Evolutionary conservation across 2,797 vertebrate genomes (phyloP), one percentile per base, ranked within the genome.

Genomic region (Ciconia nigra): DNA sequence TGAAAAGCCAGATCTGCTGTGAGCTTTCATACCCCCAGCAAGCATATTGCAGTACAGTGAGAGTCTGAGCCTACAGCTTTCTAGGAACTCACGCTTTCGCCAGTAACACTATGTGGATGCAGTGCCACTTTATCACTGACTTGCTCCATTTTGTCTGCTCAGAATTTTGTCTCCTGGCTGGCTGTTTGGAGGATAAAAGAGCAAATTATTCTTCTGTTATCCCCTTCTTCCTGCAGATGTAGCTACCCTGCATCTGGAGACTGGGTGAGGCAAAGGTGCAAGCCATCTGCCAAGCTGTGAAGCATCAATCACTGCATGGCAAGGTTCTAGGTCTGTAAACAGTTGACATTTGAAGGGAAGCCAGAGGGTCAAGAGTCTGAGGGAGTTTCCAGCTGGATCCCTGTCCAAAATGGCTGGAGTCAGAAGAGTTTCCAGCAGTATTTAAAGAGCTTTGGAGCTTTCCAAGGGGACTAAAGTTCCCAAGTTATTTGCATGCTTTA

Each of bases 61-160:
- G 25, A 69, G 39, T 15, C 54, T 26, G 54, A 41, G 52, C 59
- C 33, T 13, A 11, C 25, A 57, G 66, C 71, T 67, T 80, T 65
- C 92, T 58, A 77, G 67, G 59, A 87, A 46, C 54, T 76, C 7
- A 0, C 7, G 1, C 54, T n/a, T n/a, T 47, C 4, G 5, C 42
- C 70, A 35, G n/a, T 2, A 18, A 7, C 21, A 1, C 31, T 6
- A 0, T 0, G 0, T 29, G 70, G 51, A 28, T 4, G 4, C 46
- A 5, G 2, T 5, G 47, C 61, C 10, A 2, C 7, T 0, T 47
- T n/a, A 11, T 4, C 41, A 9, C 57, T 31, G 39, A 2, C 20
- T 46, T 9, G 52, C 29, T 55, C n/a, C 29, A 1, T 39, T 37
- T 28, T 37, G 5, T 13, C 47, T 83, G 69, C 66, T 73, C 51